A percentile compares a stretch with the other conserved stretches of the same genome.
Evolutionary conservation across 2,113 vertebrate species (phyloP).

Genomic region (Hassar affinis): DNA sequence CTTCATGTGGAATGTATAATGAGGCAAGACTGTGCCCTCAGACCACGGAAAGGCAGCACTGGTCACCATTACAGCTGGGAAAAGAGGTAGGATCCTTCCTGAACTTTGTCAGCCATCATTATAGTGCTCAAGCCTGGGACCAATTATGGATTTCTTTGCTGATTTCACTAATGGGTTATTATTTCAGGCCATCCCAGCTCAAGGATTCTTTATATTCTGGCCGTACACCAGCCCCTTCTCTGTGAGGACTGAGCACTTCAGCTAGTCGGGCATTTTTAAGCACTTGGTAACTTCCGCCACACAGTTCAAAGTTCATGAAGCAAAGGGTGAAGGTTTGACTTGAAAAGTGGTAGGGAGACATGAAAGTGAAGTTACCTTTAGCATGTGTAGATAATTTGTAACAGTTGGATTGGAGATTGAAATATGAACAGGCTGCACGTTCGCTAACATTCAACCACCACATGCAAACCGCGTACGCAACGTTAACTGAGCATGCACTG

Average conservation of each 20-base stretch:
- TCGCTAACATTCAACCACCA: not conserved
- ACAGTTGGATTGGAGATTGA: not conserved
- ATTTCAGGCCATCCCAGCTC: conserved; percentile 42
- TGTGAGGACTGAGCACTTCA: conserved; percentile 8
- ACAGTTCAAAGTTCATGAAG: not conserved
- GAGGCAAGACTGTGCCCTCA: conserved; percentile 12
- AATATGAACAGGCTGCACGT: not conserved
- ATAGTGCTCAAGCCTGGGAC: conserved; percentile 42
- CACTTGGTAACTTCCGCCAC: not conserved
- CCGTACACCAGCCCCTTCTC: not conserved
- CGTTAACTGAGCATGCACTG: not conserved
- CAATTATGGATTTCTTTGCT: conserved; percentile 49
- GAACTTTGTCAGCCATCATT: conserved; percentile 36
- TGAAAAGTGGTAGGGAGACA: not conserved
- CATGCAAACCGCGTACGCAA: too few species aligned
- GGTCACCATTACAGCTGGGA: conserved; percentile 28
- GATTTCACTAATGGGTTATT: conserved; percentile 53
- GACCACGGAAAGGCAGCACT: not conserved
- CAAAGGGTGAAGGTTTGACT: not conserved
- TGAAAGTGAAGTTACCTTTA: not conserved
- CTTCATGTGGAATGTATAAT: conserved; percentile 23
- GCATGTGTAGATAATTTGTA: not conserved
- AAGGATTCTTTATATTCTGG: conserved; percentile 17
- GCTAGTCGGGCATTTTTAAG: not conserved
- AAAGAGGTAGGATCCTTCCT: conserved; percentile 7